Evolutionary conservation across 2,113 vertebrate genomes (phyloP), one percentile per base, ranked within the genome.

Genomic region (Trematocara marginatum): DNA sequence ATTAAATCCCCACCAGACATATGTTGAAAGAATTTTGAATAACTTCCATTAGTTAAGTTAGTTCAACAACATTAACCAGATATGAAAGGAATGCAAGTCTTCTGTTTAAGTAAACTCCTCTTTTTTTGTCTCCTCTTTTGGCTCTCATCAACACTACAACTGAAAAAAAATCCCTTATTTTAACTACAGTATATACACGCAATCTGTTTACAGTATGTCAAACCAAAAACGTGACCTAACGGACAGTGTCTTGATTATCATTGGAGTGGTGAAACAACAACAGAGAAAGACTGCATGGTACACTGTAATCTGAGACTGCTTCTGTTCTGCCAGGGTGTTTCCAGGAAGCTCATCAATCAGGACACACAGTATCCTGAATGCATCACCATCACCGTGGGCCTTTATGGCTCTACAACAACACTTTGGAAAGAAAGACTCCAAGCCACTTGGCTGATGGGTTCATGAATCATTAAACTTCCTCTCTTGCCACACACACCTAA

Each of bases 381-480:
- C 29, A 83, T 84, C 78, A 76, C n/a, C 4, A 49, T 85, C 59
- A 64, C 26, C 15, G n/a, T 35, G 26, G 35, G 83, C 45, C 84
- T 84, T 82, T n/a, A 84, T 42, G 81, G 79, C 59, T 53, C 54
- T 34, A 40, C 16, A 35, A 52, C 53, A 40, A 82, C 81, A 42
- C 34, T 34, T 53, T 59, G 79, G 29, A 90, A 81, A 74, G 82
- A 85, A 49, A 29, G 66, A 76, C 26, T 76, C 69, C 84, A 82
- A 83, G 35, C 10, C 42, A 87, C 87, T 88, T 85, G 82, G 49
- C 87, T 81, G 18, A 85, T 84, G 49, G 47, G n/a, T 56, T 71
- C 4, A 86, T 94, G 10, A 92, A 94, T 94, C 66, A 94, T 90
- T 92, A 71, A 31, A 76, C 42, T 76, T 76, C 69, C 45, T 76